Evolutionary conservation across 2,113 vertebrate species (phyloP).

Genomic region (Crotalus viridis): DNA sequence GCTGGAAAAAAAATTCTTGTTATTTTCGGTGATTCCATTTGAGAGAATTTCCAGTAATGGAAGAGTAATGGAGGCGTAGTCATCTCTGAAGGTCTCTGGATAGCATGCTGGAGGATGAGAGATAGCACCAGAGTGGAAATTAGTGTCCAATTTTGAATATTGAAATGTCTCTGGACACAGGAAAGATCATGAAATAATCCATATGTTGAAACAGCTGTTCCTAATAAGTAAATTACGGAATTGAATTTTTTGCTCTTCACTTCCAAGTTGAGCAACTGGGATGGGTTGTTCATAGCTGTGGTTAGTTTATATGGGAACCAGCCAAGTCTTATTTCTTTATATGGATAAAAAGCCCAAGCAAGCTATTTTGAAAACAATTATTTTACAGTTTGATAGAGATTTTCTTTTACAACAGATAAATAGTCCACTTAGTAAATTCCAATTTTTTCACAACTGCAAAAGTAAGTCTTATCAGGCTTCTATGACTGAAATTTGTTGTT

Average conservation of each 20-base stretch:
- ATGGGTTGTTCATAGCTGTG: not conserved
- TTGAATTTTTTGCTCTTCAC: not conserved
- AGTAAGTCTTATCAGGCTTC: too few species aligned
- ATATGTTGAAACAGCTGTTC: not conserved
- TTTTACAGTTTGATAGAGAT: too few species aligned
- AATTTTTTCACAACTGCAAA: too few species aligned
- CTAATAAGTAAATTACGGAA: not conserved
- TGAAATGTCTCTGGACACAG: not conserved
- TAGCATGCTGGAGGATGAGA: not conserved
- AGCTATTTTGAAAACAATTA: too few species aligned
- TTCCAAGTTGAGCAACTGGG: not conserved
- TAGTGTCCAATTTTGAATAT: not conserved
- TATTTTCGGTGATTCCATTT: not conserved
- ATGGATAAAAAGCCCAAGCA: not conserved
- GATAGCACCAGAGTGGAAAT: not conserved
- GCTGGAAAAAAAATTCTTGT: too few species aligned
- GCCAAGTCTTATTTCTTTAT: not conserved
- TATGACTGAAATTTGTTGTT: too few species aligned
- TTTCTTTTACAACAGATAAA: too few species aligned
- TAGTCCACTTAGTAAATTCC: too few species aligned
- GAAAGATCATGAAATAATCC: not conserved
- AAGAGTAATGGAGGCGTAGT: not conserved
- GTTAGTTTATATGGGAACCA: not conserved
- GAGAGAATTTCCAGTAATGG: not conserved
- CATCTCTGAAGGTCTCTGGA: not conserved